phyloP scores from a whole-genome alignment of 2,888 invertebrate species.

The Ferdinandea cuprea region DNA sequence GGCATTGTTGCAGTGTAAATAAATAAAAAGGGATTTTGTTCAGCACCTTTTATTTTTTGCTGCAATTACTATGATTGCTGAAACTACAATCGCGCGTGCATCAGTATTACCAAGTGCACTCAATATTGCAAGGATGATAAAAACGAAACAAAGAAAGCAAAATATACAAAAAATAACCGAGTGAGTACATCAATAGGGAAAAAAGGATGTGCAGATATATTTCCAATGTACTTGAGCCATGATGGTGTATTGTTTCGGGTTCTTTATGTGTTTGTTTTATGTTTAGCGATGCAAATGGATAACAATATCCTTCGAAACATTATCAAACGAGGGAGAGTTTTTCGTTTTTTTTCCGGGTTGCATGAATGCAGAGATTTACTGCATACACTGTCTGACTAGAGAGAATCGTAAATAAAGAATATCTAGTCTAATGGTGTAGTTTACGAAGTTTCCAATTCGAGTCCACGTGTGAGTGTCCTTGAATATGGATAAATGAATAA shows the following conservation, averaged over 20 bases:
- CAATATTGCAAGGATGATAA: constrained; percentile 28
- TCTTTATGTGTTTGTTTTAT: neutral
- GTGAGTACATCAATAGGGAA: constrained; percentile 12
- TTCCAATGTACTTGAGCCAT: constrained; percentile 30
- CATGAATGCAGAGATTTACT: constrained; percentile 36
- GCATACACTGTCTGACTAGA: constrained; percentile 8
- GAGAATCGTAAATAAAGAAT: constrained; percentile 18
- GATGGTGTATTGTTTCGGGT: constrained; percentile 35
- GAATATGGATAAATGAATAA: neutral
- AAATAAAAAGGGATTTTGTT: constrained; percentile 28
- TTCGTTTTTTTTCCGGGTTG: too few species aligned
- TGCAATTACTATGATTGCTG: constrained; percentile 53
- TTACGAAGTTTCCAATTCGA: neutral
- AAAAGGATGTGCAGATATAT: constrained; percentile 31
- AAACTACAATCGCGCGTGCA: constrained; percentile 34
- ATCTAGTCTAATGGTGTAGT: constrained; percentile 9
- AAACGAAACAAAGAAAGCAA: constrained; percentile 1
- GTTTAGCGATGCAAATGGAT: constrained; percentile 40
- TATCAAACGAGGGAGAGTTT: neutral
- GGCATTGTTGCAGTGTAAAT: constrained; percentile 43
- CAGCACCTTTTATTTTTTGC: neutral
- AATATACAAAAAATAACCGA: neutral
- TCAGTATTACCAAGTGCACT: constrained; percentile 61
- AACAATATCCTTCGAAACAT: neutral
- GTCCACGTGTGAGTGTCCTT: neutral